Percentiles rank a stretch among this genome's conserved stretches.
phyloP scores from a whole-genome alignment of 2,888 invertebrate genomes.

The Ectropis crepuscularia region DNA sequence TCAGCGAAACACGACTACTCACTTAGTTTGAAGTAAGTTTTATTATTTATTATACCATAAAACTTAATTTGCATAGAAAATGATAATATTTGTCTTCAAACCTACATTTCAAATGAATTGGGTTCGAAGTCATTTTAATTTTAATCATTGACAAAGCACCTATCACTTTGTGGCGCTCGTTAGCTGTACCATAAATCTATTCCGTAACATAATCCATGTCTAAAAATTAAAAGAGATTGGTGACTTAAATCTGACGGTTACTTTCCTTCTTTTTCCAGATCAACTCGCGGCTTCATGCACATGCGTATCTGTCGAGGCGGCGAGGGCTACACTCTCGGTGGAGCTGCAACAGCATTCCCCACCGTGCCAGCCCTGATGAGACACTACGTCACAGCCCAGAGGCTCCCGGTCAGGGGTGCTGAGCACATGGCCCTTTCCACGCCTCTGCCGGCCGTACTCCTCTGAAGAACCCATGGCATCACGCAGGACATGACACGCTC shows the following conservation, averaged over 20 bases:
- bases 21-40: conserved; percentile 95
- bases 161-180: too few relatives aligned
- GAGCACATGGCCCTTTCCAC: conserved; percentile 98
- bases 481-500: conserved; percentile 29
- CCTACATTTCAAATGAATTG: too few relatives aligned
- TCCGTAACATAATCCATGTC: too few relatives aligned
- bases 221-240: not conserved
- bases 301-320: conserved; percentile 95
- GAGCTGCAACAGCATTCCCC: conserved; percentile 96
- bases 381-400: conserved; percentile 94
- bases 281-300: conserved; percentile 98
- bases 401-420: conserved; percentile 96
- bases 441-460: conserved; percentile 94
- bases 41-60: conserved; percentile 10
- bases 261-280: conserved; percentile 85
- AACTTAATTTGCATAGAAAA: not conserved
- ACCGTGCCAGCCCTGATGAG: conserved; percentile 97
- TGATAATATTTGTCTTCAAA: not conserved
- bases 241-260: not conserved
- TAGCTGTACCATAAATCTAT: too few relatives aligned
- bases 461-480: conserved; percentile 69
- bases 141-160: too few relatives aligned
- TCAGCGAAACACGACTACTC: conserved; percentile 97
- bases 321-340: conserved; percentile 95
- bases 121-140: too few relatives aligned